Evolutionary conservation across 1,140 invertebrate species (phyloP), one percentile per base, ranked within the genome.

Genomic region (Philotrypesis tridentata): DNA sequence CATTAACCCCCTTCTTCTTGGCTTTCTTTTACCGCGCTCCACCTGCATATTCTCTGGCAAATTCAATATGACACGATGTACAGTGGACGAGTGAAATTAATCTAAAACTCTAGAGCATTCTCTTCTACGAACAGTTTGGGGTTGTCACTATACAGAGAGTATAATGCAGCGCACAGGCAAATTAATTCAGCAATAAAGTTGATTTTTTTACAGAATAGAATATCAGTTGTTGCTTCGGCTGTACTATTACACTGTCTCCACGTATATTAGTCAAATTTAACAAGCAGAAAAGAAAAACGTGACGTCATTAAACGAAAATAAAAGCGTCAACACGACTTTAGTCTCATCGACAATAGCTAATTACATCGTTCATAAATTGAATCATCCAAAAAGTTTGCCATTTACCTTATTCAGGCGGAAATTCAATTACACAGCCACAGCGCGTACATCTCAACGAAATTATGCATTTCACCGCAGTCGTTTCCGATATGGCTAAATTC

Each of bases 1-100:
- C 43, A 74, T 74, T 74, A 74, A 60, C 72, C 48, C 43, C 37
- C 70, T 48, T 72, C 43, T 70, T 31, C 29, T 68, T 78, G n/a
- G n/a, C 40, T 71, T 79, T n/a, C 31, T 29, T 43, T 70, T 70
- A 1, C 60, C 9, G 23, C n/a, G n/a, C n/a, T n/a, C n/a, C n/a
- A n/a, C n/a, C n/a, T n/a, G n/a, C n/a, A n/a, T n/a, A n/a, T n/a
- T 60, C 33, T 37, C 33, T 37, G 33, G 33, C n/a, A n/a, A n/a
- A n/a, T n/a, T n/a, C n/a, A n/a, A n/a, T n/a, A n/a, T n/a, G n/a
- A n/a, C n/a, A n/a, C n/a, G n/a, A n/a, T n/a, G n/a, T n/a, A n/a
- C n/a, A n/a, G n/a, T n/a, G n/a, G n/a, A n/a, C n/a, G n/a, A n/a
- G n/a, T 37, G 33, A 37, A 37, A 37, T 37, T 5, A 37, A 37